Evolutionary conservation across 2,113 vertebrate genomes (phyloP), one percentile per base, ranked within the genome.

Genomic region (Cyanistes caeruleus): DNA sequence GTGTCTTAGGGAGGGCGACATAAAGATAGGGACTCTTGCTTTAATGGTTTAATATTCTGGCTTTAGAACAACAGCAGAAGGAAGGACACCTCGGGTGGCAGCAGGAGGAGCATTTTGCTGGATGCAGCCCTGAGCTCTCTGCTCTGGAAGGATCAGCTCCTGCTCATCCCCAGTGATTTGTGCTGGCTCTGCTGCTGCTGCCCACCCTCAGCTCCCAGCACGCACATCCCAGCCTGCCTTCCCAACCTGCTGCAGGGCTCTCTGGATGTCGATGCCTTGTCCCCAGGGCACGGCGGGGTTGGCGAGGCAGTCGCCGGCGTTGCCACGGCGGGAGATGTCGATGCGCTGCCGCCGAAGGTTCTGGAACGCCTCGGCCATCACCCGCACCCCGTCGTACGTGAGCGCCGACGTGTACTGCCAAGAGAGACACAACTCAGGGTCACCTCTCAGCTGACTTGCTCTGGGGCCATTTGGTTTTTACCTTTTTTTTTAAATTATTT

Each of bases 211-310:
- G 27, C 24, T 17, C 24, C 11, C 15, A 4, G 52, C 2, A 1
- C 64, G 12, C 9, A 3, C 7, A 0, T 3, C 16, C 28, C 43
- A 0, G 2, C 0, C 9, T 7, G 41, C 28, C 19, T 17, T 44
- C 28, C 96, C 37, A 55, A 99, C 99, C 99, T 99, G 99, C 98
- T 99, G 99, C 93, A 99, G 96, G 3, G 99, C 99, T 97, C 99
- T 98, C 98, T 99, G 99, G 96, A 99, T 99, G 97, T 99, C 99
- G 21, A 99, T 99, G 58, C 99, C 99, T 84, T 99, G 99, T 44
- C 99, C 99, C 99, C 99, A 99, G 55, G 99, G 99, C 91, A 99
- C 99, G 1, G 99, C 99, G 0, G 99, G 99, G 96, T 99, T 99
- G 91, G 99, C 99, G 21, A 99, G 98, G 94, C 99, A 99, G 96